Base-by-base conservation (phyloP, 2,113 vertebrate species). In the Candoia aspera region DNA sequence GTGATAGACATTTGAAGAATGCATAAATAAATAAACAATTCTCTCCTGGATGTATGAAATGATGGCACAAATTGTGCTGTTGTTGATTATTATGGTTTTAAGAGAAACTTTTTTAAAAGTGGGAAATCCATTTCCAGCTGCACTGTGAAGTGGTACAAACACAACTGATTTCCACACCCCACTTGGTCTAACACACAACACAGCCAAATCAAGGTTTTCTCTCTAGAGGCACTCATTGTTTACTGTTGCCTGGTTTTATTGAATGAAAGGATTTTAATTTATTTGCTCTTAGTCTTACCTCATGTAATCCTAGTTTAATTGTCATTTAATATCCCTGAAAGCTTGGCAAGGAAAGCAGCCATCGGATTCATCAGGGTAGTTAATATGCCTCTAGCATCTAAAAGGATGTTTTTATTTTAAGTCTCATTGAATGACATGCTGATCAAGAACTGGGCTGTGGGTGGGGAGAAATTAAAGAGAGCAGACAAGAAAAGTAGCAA, bases 251-350 rank as follows among this genome's bases (percentile, higher is more conserved):
- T 54, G 11, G n/a, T 46, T 85, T 84, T 92, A 92, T 89, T 85
- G 87, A 62, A 49, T 62, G 29, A 60, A 89, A 88, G 53, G 73
- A 42, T 79, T 89, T 55, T 64, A 89, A 92, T 85, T 55, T 92
- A 84, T 92, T 92, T 92, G 79, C 91, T 84, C 84, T 89, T 42
- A 26, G 73, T 84, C 87, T 85, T 92, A 92, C 46, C 57, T 84
- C 73, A 8, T 42, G 87, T 92, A 92, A 92, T 92, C 91, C 87
- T 62, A 37, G 46, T 55, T 92, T 60, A 92, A 92, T 59, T 84
- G 57, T 54, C 57, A 62, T 62, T 89, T 92, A 92, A 92, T 60
- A 84, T 62, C 55, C 26, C 60, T 92, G 17, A 84, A 64, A 89
- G 21, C 57, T 49, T 54, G 15, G 58, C 73, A 21, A 21, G 21